Conservation (phyloP, 2,113 vertebrate species). For the Erythrocercus mccallii region DNA sequence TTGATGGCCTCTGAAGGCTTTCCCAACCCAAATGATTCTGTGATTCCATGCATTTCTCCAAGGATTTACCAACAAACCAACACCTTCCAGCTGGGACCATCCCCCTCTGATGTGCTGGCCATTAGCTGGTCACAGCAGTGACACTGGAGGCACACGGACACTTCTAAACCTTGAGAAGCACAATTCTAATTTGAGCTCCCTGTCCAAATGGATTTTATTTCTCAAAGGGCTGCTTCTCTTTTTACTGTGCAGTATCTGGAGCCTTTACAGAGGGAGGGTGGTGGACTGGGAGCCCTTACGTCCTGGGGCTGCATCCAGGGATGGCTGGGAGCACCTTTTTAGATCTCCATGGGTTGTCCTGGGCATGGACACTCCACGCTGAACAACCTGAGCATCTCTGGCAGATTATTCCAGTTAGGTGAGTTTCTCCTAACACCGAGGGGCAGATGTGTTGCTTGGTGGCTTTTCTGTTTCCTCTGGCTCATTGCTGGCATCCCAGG, state of each 20-base stretch:
- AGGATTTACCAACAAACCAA: neutral
- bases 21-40: neutral
- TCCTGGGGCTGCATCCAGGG: neutral
- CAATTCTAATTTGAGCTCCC: accelerated
- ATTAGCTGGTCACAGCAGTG: neutral
- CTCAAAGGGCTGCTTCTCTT: neutral
- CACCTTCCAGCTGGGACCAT: neutral
- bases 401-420: neutral
- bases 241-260: neutral
- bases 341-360: accelerated
- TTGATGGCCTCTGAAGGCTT: accelerated
- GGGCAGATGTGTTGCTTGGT: accelerated
- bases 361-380: neutral
- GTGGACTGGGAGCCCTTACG: neutral
- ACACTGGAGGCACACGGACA: accelerated
- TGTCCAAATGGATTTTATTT: neutral
- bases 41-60: neutral
- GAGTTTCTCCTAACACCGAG: neutral
- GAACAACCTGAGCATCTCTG: neutral
- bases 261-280: neutral
- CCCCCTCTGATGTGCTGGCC: accelerated
- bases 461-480: neutral
- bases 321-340: neutral
- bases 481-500: neutral
- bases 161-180: neutral